Percentiles rank a stretch among this genome's conserved stretches.
Evolutionary conservation across 2,113 vertebrate species (phyloP).

Genomic region (Elephas maximus): DNA sequence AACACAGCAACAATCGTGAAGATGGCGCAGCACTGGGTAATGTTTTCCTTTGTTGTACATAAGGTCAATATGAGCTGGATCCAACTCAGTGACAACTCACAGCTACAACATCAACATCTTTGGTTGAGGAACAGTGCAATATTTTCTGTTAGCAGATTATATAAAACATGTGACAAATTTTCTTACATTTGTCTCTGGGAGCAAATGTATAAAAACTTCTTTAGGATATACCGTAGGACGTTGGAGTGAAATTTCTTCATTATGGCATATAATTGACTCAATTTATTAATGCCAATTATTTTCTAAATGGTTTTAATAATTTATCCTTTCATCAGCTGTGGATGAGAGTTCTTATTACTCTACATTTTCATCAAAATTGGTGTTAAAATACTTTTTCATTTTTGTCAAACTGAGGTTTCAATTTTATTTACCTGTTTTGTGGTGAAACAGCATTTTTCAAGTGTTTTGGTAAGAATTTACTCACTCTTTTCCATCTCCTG

Average conservation of each 20-base stretch:
- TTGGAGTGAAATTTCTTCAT: background rate
- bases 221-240: background rate
- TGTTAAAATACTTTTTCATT: background rate
- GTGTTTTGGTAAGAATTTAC: background rate
- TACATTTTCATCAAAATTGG: background rate
- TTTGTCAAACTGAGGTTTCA: background rate
- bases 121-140: background rate
- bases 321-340: background rate
- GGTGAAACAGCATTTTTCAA: background rate
- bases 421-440: slow-evolving; percentile 13
- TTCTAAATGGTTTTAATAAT: background rate
- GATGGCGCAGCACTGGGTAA: too few species aligned
- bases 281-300: background rate
- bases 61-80: too few species aligned
- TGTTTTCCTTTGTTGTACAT: too few species aligned
- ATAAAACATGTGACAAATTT: background rate
- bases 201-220: background rate
- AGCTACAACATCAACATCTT: background rate
- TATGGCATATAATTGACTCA: background rate
- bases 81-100: too few species aligned
- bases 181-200: background rate
- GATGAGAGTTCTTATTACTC: background rate
- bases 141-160: background rate
- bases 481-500: background rate
- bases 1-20: too few species aligned